Evolutionary conservation across 2,113 vertebrate species (phyloP), one percentile per base, ranked within the genome.

Genomic region (Sinocyclocheilus maitianheensis): DNA sequence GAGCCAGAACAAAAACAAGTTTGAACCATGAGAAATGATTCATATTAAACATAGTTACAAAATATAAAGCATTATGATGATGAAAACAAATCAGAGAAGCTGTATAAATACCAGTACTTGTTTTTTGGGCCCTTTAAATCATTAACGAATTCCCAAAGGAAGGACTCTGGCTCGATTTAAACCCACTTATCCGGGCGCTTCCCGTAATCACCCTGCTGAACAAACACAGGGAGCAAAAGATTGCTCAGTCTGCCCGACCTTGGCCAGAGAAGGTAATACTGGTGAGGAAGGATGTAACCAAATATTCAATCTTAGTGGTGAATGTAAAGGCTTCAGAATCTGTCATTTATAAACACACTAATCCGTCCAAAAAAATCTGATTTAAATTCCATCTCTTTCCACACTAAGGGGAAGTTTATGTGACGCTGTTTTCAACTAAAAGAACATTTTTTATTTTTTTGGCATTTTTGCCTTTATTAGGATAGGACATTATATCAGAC

Each of bases 131-230:
- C 88, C 83, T 89, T 91, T 87, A 88, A 89, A 89, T 86, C 90
- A 94, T 92, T 92, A 93, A 92, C 89, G 85, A 84, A 83, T 91
- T 93, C 92, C 91, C 90, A 92, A 88, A 93, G 92, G 91, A 94
- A 91, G 91, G 86, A 91, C 90, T 85, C 89, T 81, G 86, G 85
- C 87, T 86, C 86, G 85, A 90, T 93, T 94, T 92, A 92, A 92
- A 93, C 87, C 90, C 91, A 93, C 91, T 93, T 92, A 91, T 90
- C 90, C 89, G 30, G 86, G 89, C 83, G 87, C 87, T 89, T 90
- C 91, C 87, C 84, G 80, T 92, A 92, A 93, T 92, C 90, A 90
- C 88, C 92, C 85, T 87, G 83, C 80, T 88, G 85, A 88, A 90
- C 87, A 92, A 91, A 93, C 92, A 92, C 0, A 1, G n/a, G 20